Base-by-base conservation (phyloP, 1,140 invertebrate genomes). In the Meloidogyne chitwoodi region DNA sequence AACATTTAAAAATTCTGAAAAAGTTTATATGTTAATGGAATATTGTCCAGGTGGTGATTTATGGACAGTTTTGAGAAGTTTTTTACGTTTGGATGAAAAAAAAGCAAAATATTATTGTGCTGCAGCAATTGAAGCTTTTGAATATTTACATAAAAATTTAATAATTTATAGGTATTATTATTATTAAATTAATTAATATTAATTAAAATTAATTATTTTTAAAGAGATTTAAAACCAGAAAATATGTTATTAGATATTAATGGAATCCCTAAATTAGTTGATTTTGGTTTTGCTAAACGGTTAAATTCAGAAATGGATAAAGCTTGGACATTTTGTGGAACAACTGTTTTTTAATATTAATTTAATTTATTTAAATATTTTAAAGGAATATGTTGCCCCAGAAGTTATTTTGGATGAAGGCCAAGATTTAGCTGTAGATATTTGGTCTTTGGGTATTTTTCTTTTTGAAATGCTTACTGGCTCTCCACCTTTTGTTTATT, bases 331-430 rank as follows among this genome's bases (percentile, higher is more conserved):
- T 82, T 82, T 67, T 82, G 81, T 69, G 81, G 80, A 31, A 75
- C 79, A 2, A 67, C 73, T 29, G 68, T 70, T n/a, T n/a, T n/a
- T n/a, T 27, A n/a, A 68, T 31, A 22, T 31, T 68, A 19, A 19
- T 4, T 26, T 14, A 4, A 26, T 16, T n/a, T 67, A 5, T 77
- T 78, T 19, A 68, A 95, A 0, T 94, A 97, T 74, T 62, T 41
- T n/a, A 48, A 19, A 70, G 68, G 81, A 82, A 73, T 82, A 82
- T 68, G 83, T 82, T 38, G 71, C 82, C 0, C 81, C 81, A 14
- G 81, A 82, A 74, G 80, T 98, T 61, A 96, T 98, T 83, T 90
- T 98, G 34, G 98, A 98, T 88, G 92, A 93, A 87, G 96, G 95
- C 63, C 96, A 80, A 27, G 74, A 76, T 68, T 31, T 34, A 19